A percentile compares a stretch with the other conserved stretches of the same genome.
Conservation (phyloP, 2,888 invertebrate genomes). For the Drosophila neonasuta region DNA sequence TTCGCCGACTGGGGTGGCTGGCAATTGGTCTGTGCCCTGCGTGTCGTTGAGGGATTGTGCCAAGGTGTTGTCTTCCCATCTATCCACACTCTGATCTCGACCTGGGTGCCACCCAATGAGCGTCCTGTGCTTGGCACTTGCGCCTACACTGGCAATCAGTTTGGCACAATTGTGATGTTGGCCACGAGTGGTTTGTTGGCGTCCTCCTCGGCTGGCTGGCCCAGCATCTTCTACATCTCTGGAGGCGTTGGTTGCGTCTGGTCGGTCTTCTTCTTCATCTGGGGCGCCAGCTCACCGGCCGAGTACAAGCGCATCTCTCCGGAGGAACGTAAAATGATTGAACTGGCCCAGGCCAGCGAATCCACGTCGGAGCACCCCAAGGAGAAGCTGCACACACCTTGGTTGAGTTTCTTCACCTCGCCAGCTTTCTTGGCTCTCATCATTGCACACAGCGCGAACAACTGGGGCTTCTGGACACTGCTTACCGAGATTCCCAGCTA, state of each 20-base stretch:
- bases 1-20: conserved; percentile 86
- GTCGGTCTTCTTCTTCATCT: conserved; percentile 84
- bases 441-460: conserved; percentile 88
- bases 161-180: conserved; percentile 90
- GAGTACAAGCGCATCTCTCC: conserved; percentile 84
- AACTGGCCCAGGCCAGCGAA: conserved; percentile 83
- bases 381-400: conserved; percentile 85
- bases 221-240: conserved; percentile 89
- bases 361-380: conserved; percentile 54
- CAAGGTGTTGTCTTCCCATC: conserved; percentile 88
- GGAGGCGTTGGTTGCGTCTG: conserved; percentile 86
- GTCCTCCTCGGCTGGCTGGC: conserved; percentile 88
- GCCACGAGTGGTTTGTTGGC: conserved; percentile 88
- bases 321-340: conserved; percentile 87
- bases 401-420: conserved; percentile 89
- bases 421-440: conserved; percentile 89
- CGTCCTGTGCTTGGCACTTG: conserved; percentile 86
- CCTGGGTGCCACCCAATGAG: conserved; percentile 88
- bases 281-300: conserved; percentile 87
- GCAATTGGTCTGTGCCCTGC: conserved; percentile 84
- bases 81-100: conserved; percentile 86
- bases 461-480: conserved; percentile 92
- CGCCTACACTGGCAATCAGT: conserved; percentile 88
- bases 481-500: conserved; percentile 92
- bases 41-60: conserved; percentile 87